A percentile compares a stretch with the other conserved stretches of the same genome.
Evolutionary conservation across 2,113 vertebrate species (phyloP).

Genomic region (Greenwoodochromis staneri): DNA sequence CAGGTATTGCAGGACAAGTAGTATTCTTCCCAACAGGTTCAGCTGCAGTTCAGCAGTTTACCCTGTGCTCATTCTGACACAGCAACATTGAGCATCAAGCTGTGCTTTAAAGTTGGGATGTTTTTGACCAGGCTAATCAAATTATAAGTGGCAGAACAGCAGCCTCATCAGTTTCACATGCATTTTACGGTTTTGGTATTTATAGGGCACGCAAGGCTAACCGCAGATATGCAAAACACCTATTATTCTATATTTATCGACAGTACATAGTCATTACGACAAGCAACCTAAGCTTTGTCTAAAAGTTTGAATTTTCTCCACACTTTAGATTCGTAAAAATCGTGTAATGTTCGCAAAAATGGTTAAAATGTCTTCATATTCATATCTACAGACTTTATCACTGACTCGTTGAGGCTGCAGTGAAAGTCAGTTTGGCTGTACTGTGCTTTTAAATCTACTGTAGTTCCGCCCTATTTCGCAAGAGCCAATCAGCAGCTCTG

Average conservation of each 20-base stretch:
- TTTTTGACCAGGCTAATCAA: background rate
- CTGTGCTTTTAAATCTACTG: conserved; percentile 57
- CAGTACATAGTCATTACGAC: background rate
- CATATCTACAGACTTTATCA: background rate
- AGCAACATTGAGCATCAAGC: background rate
- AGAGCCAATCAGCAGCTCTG: conserved; percentile 47
- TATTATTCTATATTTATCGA: background rate
- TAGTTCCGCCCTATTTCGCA: background rate
- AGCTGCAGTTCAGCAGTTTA: background rate
- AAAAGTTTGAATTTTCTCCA: background rate
- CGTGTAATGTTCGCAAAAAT: background rate
- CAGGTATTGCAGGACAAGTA: background rate
- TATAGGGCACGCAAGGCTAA: background rate
- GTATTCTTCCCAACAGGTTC: background rate
- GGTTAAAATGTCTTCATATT: background rate
- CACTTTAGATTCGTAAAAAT: background rate
- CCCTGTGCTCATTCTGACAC: background rate
- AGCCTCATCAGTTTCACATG: background rate
- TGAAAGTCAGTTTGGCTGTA: background rate
- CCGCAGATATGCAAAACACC: background rate
- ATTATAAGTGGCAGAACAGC: background rate
- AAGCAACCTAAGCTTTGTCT: background rate
- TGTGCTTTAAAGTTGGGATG: background rate
- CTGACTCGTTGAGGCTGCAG: background rate
- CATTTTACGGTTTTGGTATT: background rate